Percentiles rank a stretch among this genome's conserved stretches.
These are phyloP conservation scores for Chromoteleia sp. DNA, from an alignment of 2,888 invertebrate species.

Conservation along the genomic window DNA sequence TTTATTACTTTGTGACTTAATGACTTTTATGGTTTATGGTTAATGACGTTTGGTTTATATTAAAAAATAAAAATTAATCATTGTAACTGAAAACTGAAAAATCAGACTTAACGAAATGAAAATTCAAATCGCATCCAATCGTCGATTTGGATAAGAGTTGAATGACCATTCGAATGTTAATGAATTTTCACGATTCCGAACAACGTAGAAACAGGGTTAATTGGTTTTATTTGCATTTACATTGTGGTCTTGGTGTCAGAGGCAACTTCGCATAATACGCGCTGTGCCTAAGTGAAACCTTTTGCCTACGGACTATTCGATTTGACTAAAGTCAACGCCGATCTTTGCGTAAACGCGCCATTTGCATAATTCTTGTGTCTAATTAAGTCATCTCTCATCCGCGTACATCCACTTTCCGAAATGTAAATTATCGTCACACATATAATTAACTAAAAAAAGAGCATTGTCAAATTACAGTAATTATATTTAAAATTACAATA, in stretches of 20 bases:
- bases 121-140: background rate
- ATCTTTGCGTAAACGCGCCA: conserved; percentile 53
- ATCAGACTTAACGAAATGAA: no score
- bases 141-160: conserved; percentile 24
- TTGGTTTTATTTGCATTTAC: conserved; percentile 59
- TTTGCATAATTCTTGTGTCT: conserved; percentile 57
- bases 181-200: conserved; percentile 35
- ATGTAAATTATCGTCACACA: background rate
- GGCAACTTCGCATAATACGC: conserved; percentile 32
- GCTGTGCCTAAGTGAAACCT: conserved; percentile 43
- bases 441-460: no score
- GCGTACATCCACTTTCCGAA: background rate
- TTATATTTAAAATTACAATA: no score
- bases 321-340: conserved; percentile 37
- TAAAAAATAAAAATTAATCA: no score
- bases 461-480: no score
- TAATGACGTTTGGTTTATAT: no score
- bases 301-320: conserved; percentile 37
- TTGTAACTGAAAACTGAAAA: no score
- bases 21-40: no score
- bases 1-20: no score
- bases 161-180: conserved; percentile 47
- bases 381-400: conserved; percentile 49
- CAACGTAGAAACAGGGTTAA: conserved; percentile 50
- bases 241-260: conserved; percentile 36